Conservation (phyloP, 2,113 vertebrate genomes). For the Myotis lucifugus region DNA sequence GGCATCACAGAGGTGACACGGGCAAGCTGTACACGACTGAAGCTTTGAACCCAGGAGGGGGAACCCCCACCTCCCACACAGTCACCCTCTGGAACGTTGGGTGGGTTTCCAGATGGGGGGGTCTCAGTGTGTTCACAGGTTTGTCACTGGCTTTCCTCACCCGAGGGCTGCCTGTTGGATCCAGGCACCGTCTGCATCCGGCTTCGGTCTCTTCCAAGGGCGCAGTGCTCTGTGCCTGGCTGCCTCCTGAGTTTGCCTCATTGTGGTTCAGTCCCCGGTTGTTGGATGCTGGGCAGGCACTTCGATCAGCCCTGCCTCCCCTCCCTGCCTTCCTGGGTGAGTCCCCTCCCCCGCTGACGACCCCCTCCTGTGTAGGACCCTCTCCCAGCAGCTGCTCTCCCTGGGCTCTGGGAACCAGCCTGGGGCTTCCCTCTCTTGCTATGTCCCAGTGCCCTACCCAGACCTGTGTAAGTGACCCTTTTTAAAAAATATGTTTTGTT, state of each 20-base stretch:
- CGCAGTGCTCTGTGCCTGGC: background rate
- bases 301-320: background rate
- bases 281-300: background rate
- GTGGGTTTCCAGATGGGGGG: background rate
- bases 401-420: background rate
- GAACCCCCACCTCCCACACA: background rate
- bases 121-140: background rate
- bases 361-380: background rate
- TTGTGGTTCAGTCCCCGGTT: background rate
- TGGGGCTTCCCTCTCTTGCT: background rate
- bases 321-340: background rate
- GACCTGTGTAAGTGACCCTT: background rate
- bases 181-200: background rate
- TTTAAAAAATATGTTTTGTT: no score
- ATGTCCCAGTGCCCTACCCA: background rate
- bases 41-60: background rate
- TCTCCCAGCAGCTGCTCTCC: background rate
- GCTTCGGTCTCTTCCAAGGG: background rate
- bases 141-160: background rate
- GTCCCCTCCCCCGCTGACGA: background rate
- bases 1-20: background rate
- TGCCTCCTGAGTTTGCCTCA: background rate
- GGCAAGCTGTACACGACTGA: background rate
- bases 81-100: background rate
- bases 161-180: background rate